A percentile compares a stretch with the other conserved stretches of the same genome.
Evolutionary conservation across 2,888 invertebrate species (phyloP).

Genomic region (Branchinecta sandiegonensis): DNA sequence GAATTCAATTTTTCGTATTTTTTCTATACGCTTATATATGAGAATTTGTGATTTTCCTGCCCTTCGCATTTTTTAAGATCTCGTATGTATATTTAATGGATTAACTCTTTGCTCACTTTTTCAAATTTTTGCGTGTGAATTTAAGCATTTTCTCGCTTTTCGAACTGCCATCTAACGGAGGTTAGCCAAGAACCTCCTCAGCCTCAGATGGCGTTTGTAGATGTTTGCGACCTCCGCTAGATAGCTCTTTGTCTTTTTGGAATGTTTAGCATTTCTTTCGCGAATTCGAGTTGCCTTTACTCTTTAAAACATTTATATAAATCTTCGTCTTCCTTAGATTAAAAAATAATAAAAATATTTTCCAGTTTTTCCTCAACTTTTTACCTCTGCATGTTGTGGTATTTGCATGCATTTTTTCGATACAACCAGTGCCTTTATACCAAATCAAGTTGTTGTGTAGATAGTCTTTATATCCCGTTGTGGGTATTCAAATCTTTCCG

Average conservation of each 20-base stretch:
- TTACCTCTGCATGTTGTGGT: not conserved
- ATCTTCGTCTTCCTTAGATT: constrained; percentile 9
- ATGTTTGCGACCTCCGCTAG: not conserved
- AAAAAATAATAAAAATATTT: not conserved
- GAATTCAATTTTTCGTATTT: constrained; percentile 5
- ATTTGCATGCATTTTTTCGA: constrained; percentile 14
- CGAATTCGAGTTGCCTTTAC: constrained; percentile 12
- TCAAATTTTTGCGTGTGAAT: not conserved
- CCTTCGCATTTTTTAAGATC: constrained; percentile 11
- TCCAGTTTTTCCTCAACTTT: not conserved
- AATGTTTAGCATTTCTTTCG: constrained; percentile 10
- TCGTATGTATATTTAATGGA: constrained; percentile 10
- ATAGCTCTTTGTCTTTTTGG: not conserved
- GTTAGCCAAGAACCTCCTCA: not conserved
- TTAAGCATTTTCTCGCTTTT: constrained; percentile 8
- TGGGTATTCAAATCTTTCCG: not conserved
- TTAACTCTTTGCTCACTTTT: constrained; percentile 15
- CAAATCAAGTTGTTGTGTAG: constrained; percentile 13
- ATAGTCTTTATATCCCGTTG: not conserved
- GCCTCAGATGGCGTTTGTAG: not conserved
- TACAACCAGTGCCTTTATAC: constrained; percentile 10
- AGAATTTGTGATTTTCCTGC: not conserved
- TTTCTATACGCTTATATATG: not conserved
- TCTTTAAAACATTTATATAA: not conserved
- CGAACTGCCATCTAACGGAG: not conserved